A percentile compares a stretch with the other conserved stretches of the same genome.
These are phyloP conservation scores for Hipparchia semele DNA, from an alignment of 2,888 invertebrate genomes.

Conservation along the genomic window DNA sequence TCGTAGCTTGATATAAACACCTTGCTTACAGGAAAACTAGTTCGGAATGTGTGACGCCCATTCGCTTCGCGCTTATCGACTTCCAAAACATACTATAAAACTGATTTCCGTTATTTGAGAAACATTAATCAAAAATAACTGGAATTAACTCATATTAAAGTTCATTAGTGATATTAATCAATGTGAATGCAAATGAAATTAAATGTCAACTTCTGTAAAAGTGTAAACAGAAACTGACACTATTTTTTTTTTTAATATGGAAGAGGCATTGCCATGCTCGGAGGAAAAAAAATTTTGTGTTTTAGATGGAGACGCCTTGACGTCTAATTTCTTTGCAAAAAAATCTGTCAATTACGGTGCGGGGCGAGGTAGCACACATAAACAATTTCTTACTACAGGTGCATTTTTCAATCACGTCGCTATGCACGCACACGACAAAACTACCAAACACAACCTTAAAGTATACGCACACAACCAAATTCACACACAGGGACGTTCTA, in stretches of 20 bases:
- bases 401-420: too few species aligned
- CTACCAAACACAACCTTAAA: too few species aligned
- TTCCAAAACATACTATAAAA: conserved; percentile 38
- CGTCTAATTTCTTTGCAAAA: too few species aligned
- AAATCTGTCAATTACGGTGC: too few species aligned
- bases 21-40: conserved; percentile 37
- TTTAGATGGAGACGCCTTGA: too few species aligned
- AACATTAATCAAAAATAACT: conserved; percentile 35
- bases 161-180: conserved; percentile 14
- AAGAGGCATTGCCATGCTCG: background rate
- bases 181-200: background rate
- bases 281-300: too few species aligned
- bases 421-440: too few species aligned
- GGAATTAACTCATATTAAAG: conserved; percentile 18
- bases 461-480: too few species aligned
- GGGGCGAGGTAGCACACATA: too few species aligned
- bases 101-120: conserved; percentile 36
- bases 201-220: conserved; percentile 18
- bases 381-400: too few species aligned
- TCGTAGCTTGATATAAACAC: conserved; percentile 50
- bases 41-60: conserved; percentile 44
- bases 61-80: conserved; percentile 42
- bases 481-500: too few species aligned
- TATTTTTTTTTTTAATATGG: conserved; percentile 26
- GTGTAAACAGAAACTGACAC: conserved; percentile 36